Base-by-base conservation (phyloP, 1,140 invertebrate species). In the Drosophila sturtevanti region DNA sequence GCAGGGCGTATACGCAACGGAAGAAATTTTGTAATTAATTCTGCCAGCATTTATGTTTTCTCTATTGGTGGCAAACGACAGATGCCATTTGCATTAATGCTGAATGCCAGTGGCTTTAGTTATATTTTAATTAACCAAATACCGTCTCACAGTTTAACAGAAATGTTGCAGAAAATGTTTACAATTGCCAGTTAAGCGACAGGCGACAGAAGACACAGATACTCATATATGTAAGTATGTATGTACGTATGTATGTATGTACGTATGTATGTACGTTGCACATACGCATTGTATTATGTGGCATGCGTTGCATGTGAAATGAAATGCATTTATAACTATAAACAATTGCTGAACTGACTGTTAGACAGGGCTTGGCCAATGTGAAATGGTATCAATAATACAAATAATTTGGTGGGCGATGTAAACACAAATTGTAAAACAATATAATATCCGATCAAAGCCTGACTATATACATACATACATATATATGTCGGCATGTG, bases 321-420 rank as follows among this genome's bases (percentile, higher is more conserved):
- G 62, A 75, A 55, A 58, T 87, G 68, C 82, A 86, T 76, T 31
- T 86, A 72, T 72, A 72, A 81, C 82, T 86, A 84, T 86, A 87
- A 79, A 87, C 82, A 86, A 68, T 71, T 65, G 48, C 68, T 64
- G 68, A 59, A 74, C 70, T 77, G 68, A 68, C 56, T 68, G 73
- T 51, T 75, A 72, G 71, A 56, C 27, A 34, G 27, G 54, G 2
- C 27, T 14, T 14, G 12, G 12, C 9, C 7, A 0, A n/a, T 38
- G 12, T 14, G 37, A n/a, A 48, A 21, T 48, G 4, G 16, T 10
- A 21, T 48, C 16, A 9, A 16, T 48, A 11, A 31, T 21, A 21
- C 16, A 21, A 48, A 48, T 48, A 48, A 16, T 48, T 21, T 48
- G 18, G 18, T 48, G 10, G 41, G 5, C 41, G 16, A 9, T 48